Percentiles rank a stretch among this genome's conserved stretches.
phyloP scores from a whole-genome alignment of 2,888 invertebrate genomes.

The Aquatica leii region DNA sequence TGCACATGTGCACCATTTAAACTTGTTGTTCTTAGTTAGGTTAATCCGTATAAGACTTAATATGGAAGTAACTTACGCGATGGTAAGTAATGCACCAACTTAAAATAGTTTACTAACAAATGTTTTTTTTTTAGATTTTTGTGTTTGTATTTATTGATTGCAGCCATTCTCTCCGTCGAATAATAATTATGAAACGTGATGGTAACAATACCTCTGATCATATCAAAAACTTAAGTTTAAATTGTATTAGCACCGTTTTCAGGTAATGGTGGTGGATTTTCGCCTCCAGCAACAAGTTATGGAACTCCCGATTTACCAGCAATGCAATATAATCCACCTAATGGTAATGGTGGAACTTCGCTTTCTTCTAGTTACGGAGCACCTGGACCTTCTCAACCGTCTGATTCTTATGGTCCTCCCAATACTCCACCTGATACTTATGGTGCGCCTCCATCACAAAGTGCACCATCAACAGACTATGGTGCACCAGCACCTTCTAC shows the following conservation, averaged over 20 bases:
- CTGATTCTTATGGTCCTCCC: conserved; percentile 57
- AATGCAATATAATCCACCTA: conserved; percentile 54
- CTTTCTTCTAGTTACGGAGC: conserved; percentile 58
- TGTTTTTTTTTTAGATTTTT: too few species aligned
- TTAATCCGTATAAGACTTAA: too few species aligned
- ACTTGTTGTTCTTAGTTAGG: too few species aligned
- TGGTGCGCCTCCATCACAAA: conserved; percentile 43
- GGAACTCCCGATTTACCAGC: conserved; percentile 50
- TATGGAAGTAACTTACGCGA: too few species aligned
- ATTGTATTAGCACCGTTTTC: not conserved
- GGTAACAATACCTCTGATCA: not conserved
- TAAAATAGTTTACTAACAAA: too few species aligned
- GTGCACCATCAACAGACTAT: conserved; percentile 38
- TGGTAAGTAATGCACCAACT: too few species aligned
- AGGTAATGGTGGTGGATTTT: conserved; percentile 61
- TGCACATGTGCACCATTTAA: too few species aligned
- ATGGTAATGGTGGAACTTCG: conserved; percentile 18
- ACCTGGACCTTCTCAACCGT: conserved; percentile 42
- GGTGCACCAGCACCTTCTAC: conserved; percentile 43
- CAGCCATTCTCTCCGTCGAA: not conserved
- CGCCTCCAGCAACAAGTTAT: conserved; percentile 66
- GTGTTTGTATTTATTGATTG: not conserved
- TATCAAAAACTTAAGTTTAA: not conserved
- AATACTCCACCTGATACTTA: conserved; percentile 38
- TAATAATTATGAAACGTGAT: not conserved